Evolutionary conservation across 2,797 vertebrate genomes (phyloP).

Genomic region (Microctenopoma lineatum): DNA sequence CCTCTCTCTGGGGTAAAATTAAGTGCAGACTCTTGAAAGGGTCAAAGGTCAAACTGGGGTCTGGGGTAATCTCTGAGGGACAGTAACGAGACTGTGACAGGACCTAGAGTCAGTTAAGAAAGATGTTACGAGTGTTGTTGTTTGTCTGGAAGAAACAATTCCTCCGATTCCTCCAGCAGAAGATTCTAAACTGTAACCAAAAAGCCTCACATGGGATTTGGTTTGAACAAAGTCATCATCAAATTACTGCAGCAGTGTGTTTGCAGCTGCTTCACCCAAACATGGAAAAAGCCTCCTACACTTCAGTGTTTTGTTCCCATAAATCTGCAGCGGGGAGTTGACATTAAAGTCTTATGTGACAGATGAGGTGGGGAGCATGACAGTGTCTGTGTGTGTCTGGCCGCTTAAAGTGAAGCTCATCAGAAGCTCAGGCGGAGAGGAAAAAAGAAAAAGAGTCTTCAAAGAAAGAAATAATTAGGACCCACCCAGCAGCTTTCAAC

Average conservation of each 20-base stretch:
- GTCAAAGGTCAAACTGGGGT: slow-evolving; percentile 25
- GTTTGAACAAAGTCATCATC: neutral
- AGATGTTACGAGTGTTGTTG: neutral
- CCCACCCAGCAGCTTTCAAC: slow-evolving; percentile 72
- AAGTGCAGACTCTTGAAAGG: slow-evolving; percentile 2
- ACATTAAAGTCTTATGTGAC: slow-evolving; percentile 52
- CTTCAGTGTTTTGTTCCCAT: slow-evolving; percentile 32
- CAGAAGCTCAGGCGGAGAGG: slow-evolving; percentile 71
- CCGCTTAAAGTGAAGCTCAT: slow-evolving; percentile 69
- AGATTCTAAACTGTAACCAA: neutral
- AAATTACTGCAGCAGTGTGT: neutral
- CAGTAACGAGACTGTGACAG: neutral
- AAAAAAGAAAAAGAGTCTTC: slow-evolving; percentile 69
- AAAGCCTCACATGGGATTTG: neutral
- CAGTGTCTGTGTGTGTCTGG: slow-evolving; percentile 45
- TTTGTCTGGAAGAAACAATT: neutral
- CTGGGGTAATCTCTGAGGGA: neutral
- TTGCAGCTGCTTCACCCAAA: slow-evolving; percentile 9
- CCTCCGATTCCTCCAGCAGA: no score
- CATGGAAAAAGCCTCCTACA: slow-evolving; percentile 5
- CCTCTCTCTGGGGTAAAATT: neutral
- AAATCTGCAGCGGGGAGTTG: slow-evolving; percentile 55
- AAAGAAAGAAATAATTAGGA: slow-evolving; percentile 80
- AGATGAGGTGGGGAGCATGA: slow-evolving; percentile 45
- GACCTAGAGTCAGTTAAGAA: neutral